Evolutionary conservation across 2,113 vertebrate genomes (phyloP), one percentile per base, ranked within the genome.

Genomic region (Phrynosoma blainvillii): DNA sequence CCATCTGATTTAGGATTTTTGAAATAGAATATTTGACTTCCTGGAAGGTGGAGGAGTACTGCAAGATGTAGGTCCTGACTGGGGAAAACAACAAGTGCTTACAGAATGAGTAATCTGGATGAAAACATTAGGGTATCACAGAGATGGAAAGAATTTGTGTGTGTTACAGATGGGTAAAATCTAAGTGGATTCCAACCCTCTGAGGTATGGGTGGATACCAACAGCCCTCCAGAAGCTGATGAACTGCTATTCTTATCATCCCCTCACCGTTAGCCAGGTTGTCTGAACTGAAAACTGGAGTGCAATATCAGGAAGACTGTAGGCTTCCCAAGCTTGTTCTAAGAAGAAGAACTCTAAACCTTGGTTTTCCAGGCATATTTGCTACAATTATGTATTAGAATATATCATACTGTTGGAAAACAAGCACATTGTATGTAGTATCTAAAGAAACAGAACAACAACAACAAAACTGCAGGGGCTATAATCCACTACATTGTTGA

Each of bases 291-390:
- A 62, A 2, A 62, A 16, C 59, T 62, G 18, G 59, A 62, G 59
- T 62, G 59, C 59, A 62, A 2, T 14, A 62, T 62, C 59, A 62
- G 13, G 59, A 62, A 62, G 59, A 62, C 18, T 12, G 14, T 62
- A 62, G 59, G 18, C 13, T 16, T 62, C 14, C 4, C 13, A 62
- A 2, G 18, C 59, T 62, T 62, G 59, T 12, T 16, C 47, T 62
- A 62, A 62, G 59, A 62, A 65, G 20, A 40, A 66, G 32, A 23
- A 6, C 59, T 42, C 12, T 62, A 36, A 59, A 36, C 65, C 40
- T 78, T 83, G 62, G 62, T 10, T 83, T 90, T 88, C 42, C 89
- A 91, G 68, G 92, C 66, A 90, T 89, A 54, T 59, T 54, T 79
- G 87, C 20, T 89, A 86, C 30, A 10, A n/a, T 86, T 87, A 74